Base-by-base conservation (phyloP, 2,888 invertebrate species). In the Syrista parreyssii region DNA sequence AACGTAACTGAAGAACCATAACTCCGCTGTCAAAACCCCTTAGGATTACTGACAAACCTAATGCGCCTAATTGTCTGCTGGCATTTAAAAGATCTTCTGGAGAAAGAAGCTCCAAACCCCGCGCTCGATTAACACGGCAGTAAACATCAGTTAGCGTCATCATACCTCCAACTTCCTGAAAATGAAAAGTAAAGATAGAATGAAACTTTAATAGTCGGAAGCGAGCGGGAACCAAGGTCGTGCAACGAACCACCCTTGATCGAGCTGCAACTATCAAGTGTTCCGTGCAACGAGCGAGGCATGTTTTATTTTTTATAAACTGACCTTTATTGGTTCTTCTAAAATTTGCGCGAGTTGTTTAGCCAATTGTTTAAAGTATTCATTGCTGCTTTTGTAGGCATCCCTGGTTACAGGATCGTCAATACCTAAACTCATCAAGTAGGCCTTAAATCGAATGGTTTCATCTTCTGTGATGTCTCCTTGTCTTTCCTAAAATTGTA, bases 401-500 rank as follows among this genome's bases (percentile, higher is more conserved):
- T 97, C 97, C 88, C 98, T 94, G 0, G 99, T 99, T 0, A 99
- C 99, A 1, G 99, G 99, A 93, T 99, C 99, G 88, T 98, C 98
- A 83, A 99, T 98, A 85, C 99, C 99, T 87, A 99, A 93, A 90
- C 98, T 99, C 92, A 99, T 94, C 74, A 99, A 93, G 91, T 99
- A 98, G 0, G 98, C 96, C 90, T 99, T 99, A 91, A 99, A 99
- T 86, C 96, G 94, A 9, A 98, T 95, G 12, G 99, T 99, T 93
- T 99, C 99, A 92, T 99, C 99, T 91, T 99, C 98, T 4, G 98
- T 97, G 82, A 99, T 97, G 88, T 98, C 97, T 71, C 98, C 98
- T 93, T 98, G 97, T 89, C 97, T 96, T 86, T 98, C 97, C 94
- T 95, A 90, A 75, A 92, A 91, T 82, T 80, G 74, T 4, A 68